Percentiles rank a stretch among this genome's conserved stretches.
Conservation (phyloP, 2,113 vertebrate genomes). For the Lanius ludovicianus region DNA sequence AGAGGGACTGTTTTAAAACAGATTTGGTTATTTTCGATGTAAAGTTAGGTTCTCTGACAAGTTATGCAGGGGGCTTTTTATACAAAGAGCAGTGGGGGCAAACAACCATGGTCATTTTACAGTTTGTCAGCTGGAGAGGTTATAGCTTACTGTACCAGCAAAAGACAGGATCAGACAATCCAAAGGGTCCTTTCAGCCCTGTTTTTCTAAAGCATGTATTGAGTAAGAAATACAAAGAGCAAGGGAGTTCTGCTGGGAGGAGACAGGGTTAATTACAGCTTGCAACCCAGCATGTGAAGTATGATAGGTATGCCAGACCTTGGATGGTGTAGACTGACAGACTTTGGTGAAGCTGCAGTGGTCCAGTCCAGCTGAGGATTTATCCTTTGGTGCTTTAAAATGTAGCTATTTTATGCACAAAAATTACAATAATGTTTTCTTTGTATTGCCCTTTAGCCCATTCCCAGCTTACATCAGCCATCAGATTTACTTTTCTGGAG, state of each 20-base stretch:
- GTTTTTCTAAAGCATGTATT: not conserved
- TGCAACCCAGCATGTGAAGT: not conserved
- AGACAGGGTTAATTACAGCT: not conserved
- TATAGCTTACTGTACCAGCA: not conserved
- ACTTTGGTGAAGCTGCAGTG: not conserved
- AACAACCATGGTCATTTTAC: not conserved
- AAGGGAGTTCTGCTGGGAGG: not conserved
- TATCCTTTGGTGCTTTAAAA: not conserved
- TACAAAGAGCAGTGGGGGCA: not conserved
- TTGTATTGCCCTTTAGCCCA: not conserved
- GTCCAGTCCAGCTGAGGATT: not conserved
- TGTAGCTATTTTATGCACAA: not conserved
- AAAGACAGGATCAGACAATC: not conserved
- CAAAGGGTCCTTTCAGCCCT: not conserved
- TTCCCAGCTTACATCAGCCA: not conserved
- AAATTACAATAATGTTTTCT: not conserved
- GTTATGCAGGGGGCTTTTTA: not conserved
- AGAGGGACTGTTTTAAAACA: not conserved
- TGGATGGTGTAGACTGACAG: not conserved
- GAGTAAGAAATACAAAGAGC: not conserved
- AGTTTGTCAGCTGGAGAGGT: not conserved
- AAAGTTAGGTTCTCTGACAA: not conserved
- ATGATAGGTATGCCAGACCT: not conserved
- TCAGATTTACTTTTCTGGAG: not conserved
- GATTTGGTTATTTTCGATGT: not conserved